Evolutionary conservation across 2,888 invertebrate species (phyloP), one percentile per base, ranked within the genome.

Genomic region (Kryphioiulus occultus): DNA sequence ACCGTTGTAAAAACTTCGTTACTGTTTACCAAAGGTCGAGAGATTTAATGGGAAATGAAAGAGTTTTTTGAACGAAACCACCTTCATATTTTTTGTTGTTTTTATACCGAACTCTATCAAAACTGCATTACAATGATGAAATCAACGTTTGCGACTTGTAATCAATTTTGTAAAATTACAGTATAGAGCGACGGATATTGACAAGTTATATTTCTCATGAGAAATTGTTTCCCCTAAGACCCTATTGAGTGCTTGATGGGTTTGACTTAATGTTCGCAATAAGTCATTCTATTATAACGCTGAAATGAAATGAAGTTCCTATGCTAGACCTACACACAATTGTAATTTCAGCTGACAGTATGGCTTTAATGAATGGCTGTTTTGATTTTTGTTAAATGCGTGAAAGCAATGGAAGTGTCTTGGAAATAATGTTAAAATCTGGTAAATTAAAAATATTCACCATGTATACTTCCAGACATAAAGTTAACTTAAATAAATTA

Each of bases 91-190:
- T 68, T 68, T 68, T 68, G 17, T 53, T 53, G 19, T 19, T 53
- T 68, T 68, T 68, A 68, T 5, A 26, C 68, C 22, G 10, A 68
- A 68, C 26, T 68, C 68, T 68, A 68, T 68, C 22, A 68, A 68
- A 68, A 22, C 22, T 26, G 68, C 68, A 68, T 68, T 68, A 68
- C 68, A 26, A 68, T 26, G 68, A 68, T 68, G 68, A 68, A 68
- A 68, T 68, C 68, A 68, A 68, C 26, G 68, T 68, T 68, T 22
- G 68, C n/a, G 26, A 26, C 68, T 68, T 26, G 68, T 68, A 68
- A 68, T 68, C 68, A 68, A 68, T 68, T 68, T 12, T 68, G 26
- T 3, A 68, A 68, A 22, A 68, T 68, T 68, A 68, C 26, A 26
- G 68, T 22, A 68, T 68, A 68, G 22, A 22, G 68, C 26, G 22